Base-by-base conservation (phyloP, 2,888 invertebrate species). In the Spisula solida region DNA sequence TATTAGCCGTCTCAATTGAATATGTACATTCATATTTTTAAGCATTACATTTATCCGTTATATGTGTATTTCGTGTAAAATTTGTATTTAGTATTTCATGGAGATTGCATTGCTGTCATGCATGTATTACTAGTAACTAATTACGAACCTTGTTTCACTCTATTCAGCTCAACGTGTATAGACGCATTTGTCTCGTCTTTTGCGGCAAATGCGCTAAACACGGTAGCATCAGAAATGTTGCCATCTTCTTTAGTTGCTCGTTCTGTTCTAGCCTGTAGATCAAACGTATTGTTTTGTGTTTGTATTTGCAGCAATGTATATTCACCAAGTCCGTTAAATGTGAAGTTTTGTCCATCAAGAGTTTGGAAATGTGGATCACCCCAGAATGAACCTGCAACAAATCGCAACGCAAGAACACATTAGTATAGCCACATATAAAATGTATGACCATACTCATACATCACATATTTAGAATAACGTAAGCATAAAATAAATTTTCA, bases 271-370 rank as follows among this genome's bases (percentile, higher is more conserved):
- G 87, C 87, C 55, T 90, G 87, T 8, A 87, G 70, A 16, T 75
- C 14, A 51, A 87, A 85, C 4, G n/a, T 47, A 6, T 31, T 60
- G 34, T 48, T 79, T 14, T 60, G 25, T 25, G 56, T 81, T 16
- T 55, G 70, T 31, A 88, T 41, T 25, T 82, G 60, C 6, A 90
- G 55, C 4, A 90, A 48, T 8, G 78, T 60, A 29, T 85, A 90
- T 80, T 90, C 90, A 6, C 90, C 90, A 14, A 90, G 85, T 16
- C 90, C 90, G 34, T 89, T 89, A 56, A 85, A 89, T 14, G 89
- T 89, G 34, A 82, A 89, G 18, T 78, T 66, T 34, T 66, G 47
- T 18, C 82, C 80, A 55, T 89, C 89, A 18, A 89, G 78, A 20
- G 89, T 89, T 34, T 29, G 47, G 41, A 90, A 83, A 56, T 90